Evolutionary conservation across 2,797 vertebrate genomes (phyloP).

Genomic region (Heterohyrax brucei): DNA sequence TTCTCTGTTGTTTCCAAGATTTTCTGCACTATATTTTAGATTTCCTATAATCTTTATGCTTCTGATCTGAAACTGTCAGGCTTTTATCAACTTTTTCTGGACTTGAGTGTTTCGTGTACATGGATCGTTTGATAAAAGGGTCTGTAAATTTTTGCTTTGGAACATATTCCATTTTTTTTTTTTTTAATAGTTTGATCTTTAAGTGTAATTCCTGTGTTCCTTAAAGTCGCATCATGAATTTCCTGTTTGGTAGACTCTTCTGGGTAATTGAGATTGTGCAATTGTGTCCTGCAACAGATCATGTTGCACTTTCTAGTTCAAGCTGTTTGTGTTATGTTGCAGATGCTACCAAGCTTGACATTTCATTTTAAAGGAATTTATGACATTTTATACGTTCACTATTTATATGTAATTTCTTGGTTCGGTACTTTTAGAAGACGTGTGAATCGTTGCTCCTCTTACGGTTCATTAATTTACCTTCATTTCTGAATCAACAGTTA

Average conservation of each 20-base stretch:
- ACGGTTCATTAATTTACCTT: slow-evolving; percentile 15
- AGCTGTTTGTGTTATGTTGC: slow-evolving; percentile 72
- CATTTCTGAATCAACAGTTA: slow-evolving; percentile 53
- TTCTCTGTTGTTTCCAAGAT: background rate
- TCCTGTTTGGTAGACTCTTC: slow-evolving; percentile 90
- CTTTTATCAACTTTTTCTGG: background rate
- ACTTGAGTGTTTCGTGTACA: slow-evolving; percentile 39
- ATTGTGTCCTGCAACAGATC: slow-evolving; percentile 83
- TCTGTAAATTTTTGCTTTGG: slow-evolving; percentile 37
- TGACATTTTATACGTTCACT: background rate
- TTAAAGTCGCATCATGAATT: slow-evolving; percentile 87
- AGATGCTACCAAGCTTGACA: slow-evolving; percentile 15
- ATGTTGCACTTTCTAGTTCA: slow-evolving; percentile 79
- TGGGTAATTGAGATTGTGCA: slow-evolving; percentile 89
- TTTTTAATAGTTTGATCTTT: slow-evolving; percentile 73
- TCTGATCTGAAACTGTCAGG: background rate
- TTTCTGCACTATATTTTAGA: slow-evolving; percentile 50
- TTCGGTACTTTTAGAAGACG: slow-evolving; percentile 65
- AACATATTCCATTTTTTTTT: slow-evolving; percentile 54
- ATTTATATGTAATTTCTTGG: background rate
- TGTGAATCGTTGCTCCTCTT: slow-evolving; percentile 50
- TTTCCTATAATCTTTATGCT: background rate
- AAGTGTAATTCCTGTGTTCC: slow-evolving; percentile 77
- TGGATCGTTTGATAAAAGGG: slow-evolving; percentile 44
- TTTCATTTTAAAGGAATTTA: slow-evolving; percentile 65